A percentile compares a stretch with the other conserved stretches of the same genome.
Evolutionary conservation across 2,113 vertebrate genomes (phyloP).

Genomic region (Artemisiospiza belli): DNA sequence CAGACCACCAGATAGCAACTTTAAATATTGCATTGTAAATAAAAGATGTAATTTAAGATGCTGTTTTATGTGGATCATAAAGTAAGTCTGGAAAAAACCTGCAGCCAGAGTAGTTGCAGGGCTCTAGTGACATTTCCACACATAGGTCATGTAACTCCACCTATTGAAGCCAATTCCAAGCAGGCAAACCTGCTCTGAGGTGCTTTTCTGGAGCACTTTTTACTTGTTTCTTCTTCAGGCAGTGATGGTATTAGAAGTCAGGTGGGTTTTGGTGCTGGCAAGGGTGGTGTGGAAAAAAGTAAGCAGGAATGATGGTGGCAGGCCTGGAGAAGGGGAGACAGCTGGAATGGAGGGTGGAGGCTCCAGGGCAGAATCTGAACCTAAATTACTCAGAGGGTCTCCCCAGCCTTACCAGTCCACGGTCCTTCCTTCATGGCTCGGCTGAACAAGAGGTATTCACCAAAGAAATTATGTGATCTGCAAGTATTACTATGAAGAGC

Average conservation of each 20-base stretch:
- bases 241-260: neutral
- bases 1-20: neutral
- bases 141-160: neutral
- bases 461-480: neutral
- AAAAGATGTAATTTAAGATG: constrained; percentile 3
- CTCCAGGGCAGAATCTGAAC: neutral
- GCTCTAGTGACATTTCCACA: neutral
- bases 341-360: neutral
- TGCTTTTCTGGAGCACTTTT: neutral
- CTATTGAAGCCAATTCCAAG: neutral
- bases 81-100: neutral
- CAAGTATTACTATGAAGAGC: neutral
- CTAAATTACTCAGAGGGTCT: neutral
- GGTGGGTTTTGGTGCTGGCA: neutral
- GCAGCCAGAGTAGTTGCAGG: neutral
- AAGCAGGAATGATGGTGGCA: neutral
- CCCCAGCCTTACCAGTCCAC: neutral
- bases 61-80: neutral
- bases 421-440: neutral
- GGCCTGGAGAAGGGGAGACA: neutral
- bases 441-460: neutral
- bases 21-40: constrained; percentile 5
- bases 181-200: neutral
- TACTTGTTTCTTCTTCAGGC: neutral
- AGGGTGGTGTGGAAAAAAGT: neutral